A percentile compares a stretch with the other conserved stretches of the same genome.
phyloP scores from a whole-genome alignment of 2,113 vertebrate species.

The Grallaria varia region DNA sequence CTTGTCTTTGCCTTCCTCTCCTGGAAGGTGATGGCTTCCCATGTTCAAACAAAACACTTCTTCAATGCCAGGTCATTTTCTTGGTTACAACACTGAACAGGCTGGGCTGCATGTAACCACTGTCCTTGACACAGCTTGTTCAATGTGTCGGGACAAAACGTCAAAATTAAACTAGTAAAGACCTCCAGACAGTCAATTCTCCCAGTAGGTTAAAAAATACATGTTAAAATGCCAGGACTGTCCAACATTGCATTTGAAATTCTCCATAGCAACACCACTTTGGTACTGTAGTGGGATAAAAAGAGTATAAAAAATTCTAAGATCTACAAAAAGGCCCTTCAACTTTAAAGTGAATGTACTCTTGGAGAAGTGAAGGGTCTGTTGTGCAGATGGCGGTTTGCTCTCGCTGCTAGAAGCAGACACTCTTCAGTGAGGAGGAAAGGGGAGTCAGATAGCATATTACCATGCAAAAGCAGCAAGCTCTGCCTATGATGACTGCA shows the following conservation, averaged over 20 bases:
- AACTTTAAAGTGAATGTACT: not conserved
- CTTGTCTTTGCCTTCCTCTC: not conserved
- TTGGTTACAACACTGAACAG: not conserved
- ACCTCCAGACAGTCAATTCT: not conserved
- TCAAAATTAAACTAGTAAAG: not conserved
- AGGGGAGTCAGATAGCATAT: not conserved
- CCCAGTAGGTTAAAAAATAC: not conserved
- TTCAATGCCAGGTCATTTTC: not conserved
- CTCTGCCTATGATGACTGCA: constrained; percentile 46
- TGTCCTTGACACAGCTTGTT: not conserved
- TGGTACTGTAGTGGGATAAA: not conserved
- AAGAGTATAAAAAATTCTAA: not conserved
- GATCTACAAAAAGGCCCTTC: constrained; percentile 19
- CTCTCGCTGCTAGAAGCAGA: not conserved
- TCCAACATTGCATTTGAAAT: not conserved
- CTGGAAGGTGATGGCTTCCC: not conserved
- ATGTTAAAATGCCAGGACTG: not conserved
- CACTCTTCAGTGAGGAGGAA: not conserved
- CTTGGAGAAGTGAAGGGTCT: not conserved
- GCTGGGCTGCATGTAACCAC: not conserved
- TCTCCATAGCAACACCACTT: constrained; percentile 34
- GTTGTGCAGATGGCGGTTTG: constrained; percentile 16
- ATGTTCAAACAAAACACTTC: not conserved
- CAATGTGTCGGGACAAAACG: not conserved
- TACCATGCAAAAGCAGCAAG: constrained; percentile 27